Percentiles rank a stretch among this genome's conserved stretches.
phyloP scores from a whole-genome alignment of 2,797 vertebrate genomes.

The Pelochelys cantorii region DNA sequence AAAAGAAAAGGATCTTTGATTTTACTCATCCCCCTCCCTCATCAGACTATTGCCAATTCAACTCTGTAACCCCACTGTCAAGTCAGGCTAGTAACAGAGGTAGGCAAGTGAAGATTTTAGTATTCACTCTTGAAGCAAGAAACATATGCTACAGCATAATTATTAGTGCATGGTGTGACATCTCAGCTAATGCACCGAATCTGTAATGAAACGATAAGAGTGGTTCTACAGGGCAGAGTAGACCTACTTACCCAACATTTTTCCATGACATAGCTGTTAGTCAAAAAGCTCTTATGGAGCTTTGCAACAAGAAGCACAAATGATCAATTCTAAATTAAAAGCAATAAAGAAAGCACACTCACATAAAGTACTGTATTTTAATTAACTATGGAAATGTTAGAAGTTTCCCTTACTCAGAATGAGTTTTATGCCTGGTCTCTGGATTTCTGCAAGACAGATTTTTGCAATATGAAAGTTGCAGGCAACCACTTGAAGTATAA shows the following conservation, averaged over 20 bases:
- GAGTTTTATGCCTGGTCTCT: background rate
- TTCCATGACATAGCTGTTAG: background rate
- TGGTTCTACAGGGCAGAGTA: background rate
- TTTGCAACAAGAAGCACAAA: background rate
- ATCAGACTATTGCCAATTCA: background rate
- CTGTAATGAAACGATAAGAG: background rate
- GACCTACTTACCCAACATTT: background rate
- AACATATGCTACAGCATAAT: background rate
- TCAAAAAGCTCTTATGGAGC: background rate
- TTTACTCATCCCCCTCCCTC: background rate
- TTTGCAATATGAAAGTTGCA: background rate
- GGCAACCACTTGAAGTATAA: background rate
- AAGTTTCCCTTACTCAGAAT: background rate
- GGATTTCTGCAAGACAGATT: background rate
- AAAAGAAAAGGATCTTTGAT: background rate
- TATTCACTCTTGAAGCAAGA: background rate
- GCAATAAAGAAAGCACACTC: background rate
- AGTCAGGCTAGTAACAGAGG: background rate
- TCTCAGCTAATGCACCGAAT: background rate
- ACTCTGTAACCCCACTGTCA: background rate
- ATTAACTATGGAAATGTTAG: background rate
- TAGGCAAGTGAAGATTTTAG: background rate
- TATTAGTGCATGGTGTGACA: background rate
- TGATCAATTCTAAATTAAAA: background rate
- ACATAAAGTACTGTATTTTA: background rate